Conservation (phyloP, 2,113 vertebrate genomes). For the Seriola aureovittata region DNA sequence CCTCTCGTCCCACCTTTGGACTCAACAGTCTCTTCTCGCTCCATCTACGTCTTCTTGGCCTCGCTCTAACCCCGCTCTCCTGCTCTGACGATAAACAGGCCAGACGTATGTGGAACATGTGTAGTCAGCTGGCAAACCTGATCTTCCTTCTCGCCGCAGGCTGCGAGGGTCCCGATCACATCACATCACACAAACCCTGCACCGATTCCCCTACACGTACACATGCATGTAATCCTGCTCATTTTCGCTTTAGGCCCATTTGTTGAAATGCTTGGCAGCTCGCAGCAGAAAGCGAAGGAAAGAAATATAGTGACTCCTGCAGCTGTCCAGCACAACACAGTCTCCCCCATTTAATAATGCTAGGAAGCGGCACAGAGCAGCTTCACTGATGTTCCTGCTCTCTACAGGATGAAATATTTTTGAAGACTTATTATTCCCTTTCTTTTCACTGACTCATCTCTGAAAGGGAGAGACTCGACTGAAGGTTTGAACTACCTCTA, state of each 20-base stretch:
- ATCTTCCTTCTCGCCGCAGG: conserved; percentile 54
- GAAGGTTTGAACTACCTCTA: conserved; percentile 53
- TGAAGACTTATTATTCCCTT: conserved; percentile 52
- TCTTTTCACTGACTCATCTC: conserved; percentile 61
- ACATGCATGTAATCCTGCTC: conserved; percentile 32
- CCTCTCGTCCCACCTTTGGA: neutral
- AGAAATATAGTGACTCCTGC: conserved; percentile 61
- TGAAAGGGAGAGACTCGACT: conserved; percentile 42
- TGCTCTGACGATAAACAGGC: conserved; percentile 65
- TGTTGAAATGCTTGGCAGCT: conserved; percentile 39
- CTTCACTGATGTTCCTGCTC: conserved; percentile 46
- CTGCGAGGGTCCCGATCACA: conserved; percentile 49
- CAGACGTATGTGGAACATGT: conserved; percentile 68
- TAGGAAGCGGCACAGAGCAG: conserved; percentile 46
- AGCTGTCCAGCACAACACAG: conserved; percentile 30
- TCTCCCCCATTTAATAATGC: conserved; percentile 38
- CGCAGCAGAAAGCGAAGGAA: conserved; percentile 17
- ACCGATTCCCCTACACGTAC: conserved; percentile 26
- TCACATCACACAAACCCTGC: conserved; percentile 37
- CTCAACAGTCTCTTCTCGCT: conserved; percentile 31
- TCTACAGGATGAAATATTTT: conserved; percentile 55
- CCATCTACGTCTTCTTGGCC: conserved; percentile 32
- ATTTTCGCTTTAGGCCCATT: conserved; percentile 13
- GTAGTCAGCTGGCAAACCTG: conserved; percentile 65
- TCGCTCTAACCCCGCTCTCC: conserved; percentile 43